These are phyloP conservation scores for Lipotes vexillifer DNA, from an alignment of 2,113 vertebrate species.

Conservation along the genomic window DNA sequence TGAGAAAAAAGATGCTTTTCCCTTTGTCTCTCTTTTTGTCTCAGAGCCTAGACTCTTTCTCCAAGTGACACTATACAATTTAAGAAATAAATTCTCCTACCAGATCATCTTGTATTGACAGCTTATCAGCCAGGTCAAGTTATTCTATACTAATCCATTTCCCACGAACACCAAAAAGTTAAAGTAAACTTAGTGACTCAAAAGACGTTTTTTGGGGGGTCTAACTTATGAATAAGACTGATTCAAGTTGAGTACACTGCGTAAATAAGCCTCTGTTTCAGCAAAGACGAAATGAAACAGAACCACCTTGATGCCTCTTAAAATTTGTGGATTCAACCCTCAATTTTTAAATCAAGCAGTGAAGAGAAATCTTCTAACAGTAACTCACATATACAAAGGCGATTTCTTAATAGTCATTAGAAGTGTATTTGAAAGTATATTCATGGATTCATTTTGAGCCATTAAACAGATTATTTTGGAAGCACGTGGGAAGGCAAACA, in stretches of 20 bases:
- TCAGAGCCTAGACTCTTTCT: conserved; percentile 9
- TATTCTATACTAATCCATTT: background rate
- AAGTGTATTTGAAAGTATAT: background rate
- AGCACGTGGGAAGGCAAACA: conserved; percentile 3
- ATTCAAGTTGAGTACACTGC: background rate
- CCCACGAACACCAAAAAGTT: background rate
- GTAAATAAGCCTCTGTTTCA: background rate
- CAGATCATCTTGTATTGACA: background rate
- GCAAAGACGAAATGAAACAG: background rate
- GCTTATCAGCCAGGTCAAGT: background rate
- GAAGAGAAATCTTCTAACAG: background rate
- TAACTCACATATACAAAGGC: background rate
- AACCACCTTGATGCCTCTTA: background rate
- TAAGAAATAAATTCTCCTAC: background rate
- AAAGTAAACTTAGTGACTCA: background rate
- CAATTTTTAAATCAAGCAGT: background rate
- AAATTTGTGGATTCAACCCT: background rate
- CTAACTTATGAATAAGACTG: background rate
- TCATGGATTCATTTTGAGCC: background rate
- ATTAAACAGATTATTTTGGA: background rate
- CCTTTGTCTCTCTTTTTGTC: background rate
- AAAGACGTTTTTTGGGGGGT: background rate
- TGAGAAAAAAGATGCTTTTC: background rate
- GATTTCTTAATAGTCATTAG: background rate
- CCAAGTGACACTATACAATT: background rate